Evolutionary conservation across 1,140 invertebrate species (phyloP), one percentile per base, ranked within the genome.

Genomic region (Vollenhovia emeryi): DNA sequence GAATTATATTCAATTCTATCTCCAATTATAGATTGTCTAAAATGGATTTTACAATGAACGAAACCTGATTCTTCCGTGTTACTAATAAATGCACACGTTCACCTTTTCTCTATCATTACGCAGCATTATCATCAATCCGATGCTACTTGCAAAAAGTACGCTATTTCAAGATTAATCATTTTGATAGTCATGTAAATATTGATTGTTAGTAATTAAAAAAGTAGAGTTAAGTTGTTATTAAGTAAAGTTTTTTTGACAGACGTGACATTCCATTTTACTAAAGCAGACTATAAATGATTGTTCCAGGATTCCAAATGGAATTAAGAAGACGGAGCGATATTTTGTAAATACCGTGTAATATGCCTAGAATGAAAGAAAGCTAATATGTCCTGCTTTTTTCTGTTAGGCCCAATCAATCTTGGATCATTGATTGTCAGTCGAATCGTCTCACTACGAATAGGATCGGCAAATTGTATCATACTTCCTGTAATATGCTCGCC

Each of bases 321-420:
- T 73, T 87, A 86, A 91, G 86, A 88, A 79, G 75, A 86, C 27
- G 88, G 87, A 91, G 90, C 86, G 89, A 83, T 87, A 91, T 83
- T 89, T 92, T 94, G 93, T 94, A 94, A 92, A 94, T 94, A 94
- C 52, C 90, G 91, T 93, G 91, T 93, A 94, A 93, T 94, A 93
- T 92, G 91, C 92, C 89, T 92, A 92, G 86, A 89, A 91, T 89
- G 15, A 68, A 82, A 57, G 59, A 73, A 71, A 59, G 66, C 40
- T 80, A 71, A 71, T 88, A 71, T 87, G 85, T 87, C 89, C 87
- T 76, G 91, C 90, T 91, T 92, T 87, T 86, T 88, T 87, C 86
- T 87, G 62, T 90, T 83, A 86, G 40, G 36, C 33, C 24, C 48
- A 68, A 73, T 82, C 50, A 15, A 82, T 82, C 50, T 71, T 57